Percentiles rank a stretch among this genome's conserved stretches.
These are phyloP conservation scores for Brachynemurus nebulosus DNA, from an alignment of 2,888 invertebrate species.

Conservation along the genomic window DNA sequence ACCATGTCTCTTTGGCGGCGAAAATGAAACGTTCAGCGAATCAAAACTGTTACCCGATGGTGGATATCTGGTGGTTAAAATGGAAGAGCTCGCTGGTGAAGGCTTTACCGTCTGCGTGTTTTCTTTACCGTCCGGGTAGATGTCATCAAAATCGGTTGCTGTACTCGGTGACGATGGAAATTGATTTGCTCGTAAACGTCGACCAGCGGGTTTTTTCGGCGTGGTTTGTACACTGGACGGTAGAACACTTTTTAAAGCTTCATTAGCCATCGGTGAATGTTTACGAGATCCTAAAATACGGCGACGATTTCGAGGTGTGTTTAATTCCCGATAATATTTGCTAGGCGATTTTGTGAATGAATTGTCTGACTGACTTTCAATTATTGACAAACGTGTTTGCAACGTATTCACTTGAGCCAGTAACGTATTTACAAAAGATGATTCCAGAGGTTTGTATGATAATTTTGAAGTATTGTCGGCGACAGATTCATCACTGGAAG, in stretches of 20 bases:
- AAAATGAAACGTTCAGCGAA: not conserved
- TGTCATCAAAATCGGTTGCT: conserved; percentile 15
- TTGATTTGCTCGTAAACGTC: conserved; percentile 24
- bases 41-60: conserved; percentile 8
- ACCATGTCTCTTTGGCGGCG: not conserved
- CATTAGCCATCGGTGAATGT: not conserved
- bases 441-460: conserved; percentile 22
- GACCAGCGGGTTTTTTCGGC: conserved; percentile 27
- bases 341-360: not conserved
- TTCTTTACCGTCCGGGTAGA: not conserved
- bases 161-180: conserved; percentile 26
- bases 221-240: conserved; percentile 29
- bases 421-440: conserved; percentile 44
- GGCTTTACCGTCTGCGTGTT: not conserved
- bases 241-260: not conserved
- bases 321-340: no score
- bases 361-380: conserved; percentile 31
- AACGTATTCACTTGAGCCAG: conserved; percentile 47
- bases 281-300: not conserved
- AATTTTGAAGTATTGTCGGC: not conserved
- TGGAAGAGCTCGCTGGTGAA: conserved; percentile 1
- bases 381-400: conserved; percentile 34
- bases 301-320: no score
- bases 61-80: conserved; percentile 6
- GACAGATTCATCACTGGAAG: conserved; percentile 43